phyloP scores from a whole-genome alignment of 2,113 vertebrate species.

The Hippolais icterina region DNA sequence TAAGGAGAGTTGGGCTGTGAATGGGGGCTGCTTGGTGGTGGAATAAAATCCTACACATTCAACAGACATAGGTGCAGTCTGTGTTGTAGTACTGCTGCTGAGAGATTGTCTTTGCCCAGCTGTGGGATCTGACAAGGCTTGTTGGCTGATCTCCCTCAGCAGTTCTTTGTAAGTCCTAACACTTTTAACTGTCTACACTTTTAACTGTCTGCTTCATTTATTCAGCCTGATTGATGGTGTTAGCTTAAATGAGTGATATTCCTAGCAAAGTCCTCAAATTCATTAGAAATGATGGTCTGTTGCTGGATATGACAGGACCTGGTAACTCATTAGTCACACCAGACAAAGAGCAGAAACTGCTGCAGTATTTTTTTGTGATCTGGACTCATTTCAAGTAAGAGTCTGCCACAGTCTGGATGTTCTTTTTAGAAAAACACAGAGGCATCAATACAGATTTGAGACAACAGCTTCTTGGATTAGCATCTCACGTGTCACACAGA shows the following conservation, averaged over 20 bases:
- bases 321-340: background rate
- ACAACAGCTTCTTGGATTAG: background rate
- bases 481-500: background rate
- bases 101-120: background rate
- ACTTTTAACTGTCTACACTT: background rate
- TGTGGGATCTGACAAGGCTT: background rate
- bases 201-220: background rate
- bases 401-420: background rate
- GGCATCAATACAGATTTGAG: background rate
- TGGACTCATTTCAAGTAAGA: background rate
- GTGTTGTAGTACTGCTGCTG: background rate
- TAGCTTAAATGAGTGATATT: background rate
- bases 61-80: background rate
- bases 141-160: background rate
- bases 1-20: background rate
- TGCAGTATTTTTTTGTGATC: background rate
- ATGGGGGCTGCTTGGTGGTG: fast-evolving
- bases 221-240: background rate
- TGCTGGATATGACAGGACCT: background rate
- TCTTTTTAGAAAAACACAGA: background rate
- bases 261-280: background rate
- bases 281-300: background rate
- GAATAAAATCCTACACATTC: background rate
- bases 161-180: background rate
- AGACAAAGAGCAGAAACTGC: background rate